Conservation (phyloP, 2,888 invertebrate species). For the Ptilodon capucinus region DNA sequence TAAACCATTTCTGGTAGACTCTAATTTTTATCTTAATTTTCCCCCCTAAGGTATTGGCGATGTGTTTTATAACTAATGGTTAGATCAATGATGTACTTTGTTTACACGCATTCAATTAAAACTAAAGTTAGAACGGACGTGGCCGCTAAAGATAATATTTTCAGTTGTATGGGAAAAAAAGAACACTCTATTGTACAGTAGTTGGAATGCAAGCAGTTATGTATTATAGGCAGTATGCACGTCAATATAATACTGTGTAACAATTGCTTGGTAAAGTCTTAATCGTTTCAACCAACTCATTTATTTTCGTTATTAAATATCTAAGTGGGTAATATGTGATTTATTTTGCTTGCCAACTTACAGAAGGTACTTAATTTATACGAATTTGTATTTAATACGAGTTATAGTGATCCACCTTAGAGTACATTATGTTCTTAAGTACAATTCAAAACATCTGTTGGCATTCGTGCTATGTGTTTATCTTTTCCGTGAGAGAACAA, state of each 20-base stretch:
- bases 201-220: neutral
- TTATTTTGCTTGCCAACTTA: neutral
- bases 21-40: too few relatives aligned
- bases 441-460: constrained; percentile 50
- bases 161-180: neutral
- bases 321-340: neutral
- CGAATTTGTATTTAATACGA: neutral
- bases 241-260: too few relatives aligned
- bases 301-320: neutral
- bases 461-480: constrained; percentile 44
- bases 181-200: neutral
- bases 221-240: neutral
- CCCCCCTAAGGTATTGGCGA: too few relatives aligned
- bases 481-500: constrained; percentile 57
- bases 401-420: constrained; percentile 11
- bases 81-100: too few relatives aligned
- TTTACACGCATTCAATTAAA: too few relatives aligned
- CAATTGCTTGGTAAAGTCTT: neutral
- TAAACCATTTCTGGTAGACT: too few relatives aligned
- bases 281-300: neutral
- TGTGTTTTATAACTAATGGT: too few relatives aligned
- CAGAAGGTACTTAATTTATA: neutral
- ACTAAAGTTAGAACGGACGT: neutral
- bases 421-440: constrained; percentile 9
- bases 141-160: neutral